Conservation (phyloP, 2,888 invertebrate genomes). For the Ophion obscuratus region DNA sequence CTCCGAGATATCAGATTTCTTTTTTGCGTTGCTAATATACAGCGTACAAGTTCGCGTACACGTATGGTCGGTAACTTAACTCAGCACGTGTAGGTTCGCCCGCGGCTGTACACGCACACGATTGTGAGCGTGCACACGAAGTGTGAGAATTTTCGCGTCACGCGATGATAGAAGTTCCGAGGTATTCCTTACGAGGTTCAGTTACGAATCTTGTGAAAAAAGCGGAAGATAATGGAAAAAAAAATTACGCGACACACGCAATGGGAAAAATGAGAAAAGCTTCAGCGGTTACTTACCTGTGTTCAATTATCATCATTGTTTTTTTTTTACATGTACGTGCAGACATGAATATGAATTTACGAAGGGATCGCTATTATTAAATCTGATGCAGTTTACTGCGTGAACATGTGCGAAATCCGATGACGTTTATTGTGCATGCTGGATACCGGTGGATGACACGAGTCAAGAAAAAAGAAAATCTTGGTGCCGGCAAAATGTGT, state of each 20-base stretch:
- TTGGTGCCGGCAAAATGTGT: no score
- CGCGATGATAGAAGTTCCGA: neutral
- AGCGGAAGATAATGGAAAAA: neutral
- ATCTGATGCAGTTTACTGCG: slow-evolving; percentile 36
- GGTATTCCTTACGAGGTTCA: neutral
- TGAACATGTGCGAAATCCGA: slow-evolving; percentile 61
- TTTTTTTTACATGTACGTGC: neutral
- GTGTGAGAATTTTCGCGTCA: neutral
- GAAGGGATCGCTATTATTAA: slow-evolving; percentile 14
- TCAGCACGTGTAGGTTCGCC: slow-evolving; percentile 11
- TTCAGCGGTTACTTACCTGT: neutral
- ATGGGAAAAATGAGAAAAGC: neutral
- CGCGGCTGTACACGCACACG: neutral
- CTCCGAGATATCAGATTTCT: slow-evolving; percentile 57
- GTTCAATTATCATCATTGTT: neutral
- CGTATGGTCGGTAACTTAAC: neutral
- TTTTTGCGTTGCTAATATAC: slow-evolving; percentile 45
- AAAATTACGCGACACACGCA: neutral
- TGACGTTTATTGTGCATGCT: slow-evolving; percentile 59
- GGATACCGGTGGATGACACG: neutral
- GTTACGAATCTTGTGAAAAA: neutral
- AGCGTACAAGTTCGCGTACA: neutral
- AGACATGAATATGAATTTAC: neutral
- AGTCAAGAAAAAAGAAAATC: no score
- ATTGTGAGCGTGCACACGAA: neutral